These are phyloP conservation scores for Clavelina lepadiformis DNA, from an alignment of 23 tunicate genomes.

Conservation along the genomic window DNA sequence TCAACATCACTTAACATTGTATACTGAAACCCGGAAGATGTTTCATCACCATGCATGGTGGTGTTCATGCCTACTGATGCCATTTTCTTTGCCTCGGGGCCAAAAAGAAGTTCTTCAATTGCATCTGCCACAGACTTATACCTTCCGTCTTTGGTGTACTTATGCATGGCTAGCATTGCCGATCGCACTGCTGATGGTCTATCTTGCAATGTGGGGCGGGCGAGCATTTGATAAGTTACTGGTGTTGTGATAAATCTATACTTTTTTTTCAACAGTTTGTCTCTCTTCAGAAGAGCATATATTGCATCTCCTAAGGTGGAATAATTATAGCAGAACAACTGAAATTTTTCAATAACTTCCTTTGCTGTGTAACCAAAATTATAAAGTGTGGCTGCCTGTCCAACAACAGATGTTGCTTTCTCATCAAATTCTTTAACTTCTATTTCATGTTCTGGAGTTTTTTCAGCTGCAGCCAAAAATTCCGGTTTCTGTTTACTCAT, in stretches of 20 bases:
- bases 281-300: constrained; percentile 50
- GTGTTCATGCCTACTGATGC: constrained; percentile 6
- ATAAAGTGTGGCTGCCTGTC: constrained; percentile 41
- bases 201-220: constrained; percentile 65
- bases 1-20: constrained; percentile 33
- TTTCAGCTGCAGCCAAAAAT: too few relatives aligned
- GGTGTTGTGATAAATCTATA: constrained; percentile 56
- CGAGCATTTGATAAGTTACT: constrained; percentile 85
- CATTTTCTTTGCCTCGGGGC: neutral
- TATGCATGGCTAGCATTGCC: constrained; percentile 45
- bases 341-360: constrained; percentile 79
- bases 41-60: constrained; percentile 9
- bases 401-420: neutral
- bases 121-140: constrained; percentile 86
- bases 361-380: constrained; percentile 92
- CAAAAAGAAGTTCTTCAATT: constrained; percentile 77
- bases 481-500: too few relatives aligned
- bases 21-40: constrained; percentile 5
- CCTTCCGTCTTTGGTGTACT: constrained; percentile 58
- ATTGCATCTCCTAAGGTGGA: constrained; percentile 60
- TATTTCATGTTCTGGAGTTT: too few relatives aligned
- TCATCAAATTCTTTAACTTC: constrained; percentile 6
- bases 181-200: constrained; percentile 13
- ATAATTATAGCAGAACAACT: constrained; percentile 55
- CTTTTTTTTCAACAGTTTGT: constrained; percentile 43